Evolutionary conservation across 2,113 vertebrate species (phyloP).

Genomic region (Numenius arquata): DNA sequence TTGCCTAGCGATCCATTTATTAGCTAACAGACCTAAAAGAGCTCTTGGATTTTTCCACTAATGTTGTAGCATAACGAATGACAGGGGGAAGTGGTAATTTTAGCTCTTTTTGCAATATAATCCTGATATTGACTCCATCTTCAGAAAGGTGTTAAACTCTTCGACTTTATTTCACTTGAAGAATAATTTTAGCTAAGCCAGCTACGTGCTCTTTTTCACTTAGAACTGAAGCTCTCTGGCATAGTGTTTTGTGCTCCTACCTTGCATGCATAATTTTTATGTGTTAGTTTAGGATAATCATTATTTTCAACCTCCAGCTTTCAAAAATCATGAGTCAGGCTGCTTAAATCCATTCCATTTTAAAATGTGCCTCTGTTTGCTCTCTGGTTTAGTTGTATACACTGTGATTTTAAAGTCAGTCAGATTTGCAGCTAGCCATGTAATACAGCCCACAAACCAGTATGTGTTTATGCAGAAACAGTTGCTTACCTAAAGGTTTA

Average conservation of each 20-base stretch:
- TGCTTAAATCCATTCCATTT: not conserved
- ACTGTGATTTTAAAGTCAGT: conserved; percentile 15
- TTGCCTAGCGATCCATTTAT: not conserved
- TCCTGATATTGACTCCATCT: not conserved
- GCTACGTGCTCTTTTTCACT: not conserved
- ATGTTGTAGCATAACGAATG: not conserved
- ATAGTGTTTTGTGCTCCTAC: not conserved
- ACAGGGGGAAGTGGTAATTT: not conserved
- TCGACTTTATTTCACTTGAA: not conserved
- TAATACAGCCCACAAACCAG: conserved; percentile 37
- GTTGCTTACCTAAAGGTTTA: conserved; percentile 47
- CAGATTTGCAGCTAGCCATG: conserved; percentile 6
- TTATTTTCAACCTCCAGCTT: conserved; percentile 12
- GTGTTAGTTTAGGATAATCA: not conserved
- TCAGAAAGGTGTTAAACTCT: not conserved
- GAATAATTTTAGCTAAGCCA: not conserved
- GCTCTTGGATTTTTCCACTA: conserved; percentile 18
- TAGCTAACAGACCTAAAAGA: not conserved
- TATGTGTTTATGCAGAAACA: conserved; percentile 36
- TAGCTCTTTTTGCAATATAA: not conserved
- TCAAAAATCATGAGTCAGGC: not conserved
- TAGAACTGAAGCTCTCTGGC: not conserved
- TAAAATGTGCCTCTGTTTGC: not conserved
- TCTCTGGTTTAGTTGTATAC: not conserved
- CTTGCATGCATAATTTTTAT: not conserved